Evolutionary conservation across 2,797 vertebrate genomes (phyloP).

Genomic region (Hafferia zeledoni): DNA sequence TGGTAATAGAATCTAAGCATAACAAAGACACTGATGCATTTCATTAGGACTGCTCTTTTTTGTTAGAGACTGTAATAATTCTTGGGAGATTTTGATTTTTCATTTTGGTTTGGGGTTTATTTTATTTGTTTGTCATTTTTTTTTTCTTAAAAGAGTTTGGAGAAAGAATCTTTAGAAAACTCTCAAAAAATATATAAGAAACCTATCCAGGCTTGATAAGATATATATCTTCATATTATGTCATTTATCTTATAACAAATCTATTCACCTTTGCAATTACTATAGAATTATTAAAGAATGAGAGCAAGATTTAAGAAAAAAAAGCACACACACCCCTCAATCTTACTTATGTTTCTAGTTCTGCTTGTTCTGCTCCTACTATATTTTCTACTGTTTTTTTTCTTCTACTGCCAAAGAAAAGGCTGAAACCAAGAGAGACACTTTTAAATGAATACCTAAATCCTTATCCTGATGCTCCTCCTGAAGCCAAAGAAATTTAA

Average conservation of each 20-base stretch:
- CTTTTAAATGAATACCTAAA: not conserved
- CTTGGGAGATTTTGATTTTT: not conserved
- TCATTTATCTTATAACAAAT: not conserved
- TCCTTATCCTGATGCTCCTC: accelerated
- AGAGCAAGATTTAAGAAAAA: not conserved
- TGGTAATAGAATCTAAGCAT: not conserved
- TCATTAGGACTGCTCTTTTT: not conserved
- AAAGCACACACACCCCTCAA: accelerated
- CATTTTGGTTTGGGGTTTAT: not conserved
- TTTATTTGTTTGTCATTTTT: not conserved
- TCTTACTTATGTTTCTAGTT: not conserved
- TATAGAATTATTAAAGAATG: not conserved
- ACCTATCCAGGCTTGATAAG: not conserved
- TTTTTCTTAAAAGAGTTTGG: not conserved
- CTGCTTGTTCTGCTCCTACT: not conserved
- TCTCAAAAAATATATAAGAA: not conserved
- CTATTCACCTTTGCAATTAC: not conserved
- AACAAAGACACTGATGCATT: not conserved
- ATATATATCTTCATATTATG: not conserved
- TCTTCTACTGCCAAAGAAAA: not conserved
- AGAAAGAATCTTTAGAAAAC: not conserved
- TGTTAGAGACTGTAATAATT: not conserved
- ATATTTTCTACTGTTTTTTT: not conserved
- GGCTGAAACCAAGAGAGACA: not conserved
- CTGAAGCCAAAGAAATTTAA: not conserved